phyloP scores from a whole-genome alignment of 2,797 vertebrate genomes.

The Sebastes cheni region DNA sequence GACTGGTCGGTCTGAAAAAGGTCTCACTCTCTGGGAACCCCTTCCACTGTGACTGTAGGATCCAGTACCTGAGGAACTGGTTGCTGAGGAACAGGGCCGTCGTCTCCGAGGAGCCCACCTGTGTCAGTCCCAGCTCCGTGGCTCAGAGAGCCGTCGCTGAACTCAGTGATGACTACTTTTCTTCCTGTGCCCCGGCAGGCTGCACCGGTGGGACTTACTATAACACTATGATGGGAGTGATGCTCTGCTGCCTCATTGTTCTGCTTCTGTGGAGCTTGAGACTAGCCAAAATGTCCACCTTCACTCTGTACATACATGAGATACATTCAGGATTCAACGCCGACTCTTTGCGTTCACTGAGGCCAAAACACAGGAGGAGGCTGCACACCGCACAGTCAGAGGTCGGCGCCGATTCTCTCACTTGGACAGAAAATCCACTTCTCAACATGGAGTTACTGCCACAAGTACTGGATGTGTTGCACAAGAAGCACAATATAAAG shows the following conservation, averaged over 20 bases:
- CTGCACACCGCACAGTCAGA: not conserved
- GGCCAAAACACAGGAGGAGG: conserved; percentile 72
- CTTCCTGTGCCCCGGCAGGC: conserved; percentile 52
- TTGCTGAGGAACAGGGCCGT: conserved; percentile 69
- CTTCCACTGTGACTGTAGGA: conserved; percentile 85
- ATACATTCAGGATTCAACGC: conserved; percentile 61
- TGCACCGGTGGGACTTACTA: conserved; percentile 31
- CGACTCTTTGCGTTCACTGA: conserved; percentile 59
- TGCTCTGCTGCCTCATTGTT: conserved; percentile 64
- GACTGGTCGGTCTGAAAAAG: conserved; percentile 63
- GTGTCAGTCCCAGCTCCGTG: conserved; percentile 74
- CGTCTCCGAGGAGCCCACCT: conserved; percentile 56
- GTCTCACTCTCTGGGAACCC: conserved; percentile 82
- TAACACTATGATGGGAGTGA: conserved; percentile 30
- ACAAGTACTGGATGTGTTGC: conserved; percentile 77
- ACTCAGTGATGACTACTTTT: conserved; percentile 71
- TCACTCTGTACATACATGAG: conserved; percentile 72
- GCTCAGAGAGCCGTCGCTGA: conserved; percentile 65
- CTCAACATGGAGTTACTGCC: conserved; percentile 79
- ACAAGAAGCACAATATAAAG: conserved; percentile 81
- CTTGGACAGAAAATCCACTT: conserved; percentile 27
- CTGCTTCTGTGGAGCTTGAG: conserved; percentile 77
- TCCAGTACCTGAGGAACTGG: conserved; percentile 84
- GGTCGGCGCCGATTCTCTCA: not conserved
- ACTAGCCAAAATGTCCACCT: conserved; percentile 71